Evolutionary conservation across 2,113 vertebrate species (phyloP), one percentile per base, ranked within the genome.

Genomic region (Psittacula cyanocephala): DNA sequence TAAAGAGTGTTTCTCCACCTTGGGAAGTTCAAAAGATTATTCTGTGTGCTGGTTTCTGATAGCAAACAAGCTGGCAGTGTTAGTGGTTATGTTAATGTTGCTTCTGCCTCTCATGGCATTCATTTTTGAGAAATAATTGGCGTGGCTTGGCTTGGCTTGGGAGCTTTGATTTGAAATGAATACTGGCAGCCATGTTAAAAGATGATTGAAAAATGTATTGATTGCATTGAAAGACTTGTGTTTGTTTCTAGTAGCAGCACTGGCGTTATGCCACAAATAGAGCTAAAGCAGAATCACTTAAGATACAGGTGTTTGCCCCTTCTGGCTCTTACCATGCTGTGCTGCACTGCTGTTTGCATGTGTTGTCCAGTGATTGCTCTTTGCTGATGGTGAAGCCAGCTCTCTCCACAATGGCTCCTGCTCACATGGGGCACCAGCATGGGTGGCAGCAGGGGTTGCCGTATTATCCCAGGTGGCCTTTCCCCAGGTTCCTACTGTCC

Each of bases 1-100:
- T 79, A 47, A 78, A 16, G 49, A 76, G 31, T 0, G 1, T 70
- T 86, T 81, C 49, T 77, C 43, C 39, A 47, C 68, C 47, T 69
- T 71, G 74, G 9, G n/a, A 63, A 59, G 72, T 94, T 95, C 76
- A 94, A 87, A 89, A 71, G 75, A 82, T 89, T 13, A 2, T 81
- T 94, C 37, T 78, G 0, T 24, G 0, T 55, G 63, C 64, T 63
- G 53, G 59, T 89, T 91, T 60, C 68, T 64, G 88, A 70, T 70
- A 77, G 89, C 1, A 0, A 81, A 3, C 78, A 39, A 85, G 92
- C 91, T 94, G 92, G 88, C 94, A 93, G 55, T 84, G 53, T 67
- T 89, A 67, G 88, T 81, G 89, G 91, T 20, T 95, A 64, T 89
- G 81, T 85, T 95, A 81, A 89, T 91, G 70, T 18, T 84, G 93